phyloP scores from a whole-genome alignment of 2,888 invertebrate genomes.

The Acanthosoma haemorrhoidale region DNA sequence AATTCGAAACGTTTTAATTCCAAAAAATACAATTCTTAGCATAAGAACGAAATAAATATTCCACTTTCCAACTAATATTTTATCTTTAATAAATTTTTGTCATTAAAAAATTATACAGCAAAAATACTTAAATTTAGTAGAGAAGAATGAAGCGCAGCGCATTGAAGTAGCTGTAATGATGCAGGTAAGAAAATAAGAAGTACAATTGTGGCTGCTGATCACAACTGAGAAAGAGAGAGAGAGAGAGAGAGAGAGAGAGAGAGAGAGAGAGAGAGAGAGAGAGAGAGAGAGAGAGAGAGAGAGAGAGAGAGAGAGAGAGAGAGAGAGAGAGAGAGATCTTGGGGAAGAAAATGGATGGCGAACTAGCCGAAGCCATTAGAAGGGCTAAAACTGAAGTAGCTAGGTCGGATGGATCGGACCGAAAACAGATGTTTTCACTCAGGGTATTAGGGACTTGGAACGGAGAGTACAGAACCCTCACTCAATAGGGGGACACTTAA shows the following conservation, averaged over 20 bases:
- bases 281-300: slow-evolving; percentile 23
- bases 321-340: no score
- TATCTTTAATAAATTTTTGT: no score
- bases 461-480: background rate
- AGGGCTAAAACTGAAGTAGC: background rate
- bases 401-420: background rate
- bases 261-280: slow-evolving; percentile 25
- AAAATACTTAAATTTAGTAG: no score
- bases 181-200: background rate
- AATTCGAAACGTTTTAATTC: no score
- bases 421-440: slow-evolving; percentile 8
- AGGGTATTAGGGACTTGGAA: background rate
- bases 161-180: no score
- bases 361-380: background rate
- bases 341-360: no score
- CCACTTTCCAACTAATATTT: no score
- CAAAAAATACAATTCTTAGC: no score
- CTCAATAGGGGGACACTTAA: background rate
- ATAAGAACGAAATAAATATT: no score
- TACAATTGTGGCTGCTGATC: background rate
- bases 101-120: no score
- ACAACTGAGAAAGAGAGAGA: background rate
- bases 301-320: background rate
- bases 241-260: slow-evolving; percentile 21
- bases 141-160: no score